phyloP scores from a whole-genome alignment of 2,113 vertebrate genomes.

The human (Homo sapiens) region GRCh38 chr2:164554001-164554500 shows the following conservation, averaged over 20 bases:
- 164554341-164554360: not conserved
- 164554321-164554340: not conserved
- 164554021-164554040: not conserved
- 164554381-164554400: not conserved
- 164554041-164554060: not conserved
- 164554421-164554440: not conserved
- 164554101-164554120: not conserved
- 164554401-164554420: not conserved
- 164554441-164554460: not conserved
- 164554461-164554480: not conserved
- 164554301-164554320: not conserved
- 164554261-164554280: not conserved
- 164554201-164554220: not conserved
- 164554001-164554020: not conserved
- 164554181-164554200: not conserved
- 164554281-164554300: slow-evolving; percentile 8
- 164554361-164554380: not conserved
- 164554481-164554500: not conserved
- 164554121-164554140: not conserved
- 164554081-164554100: not conserved
- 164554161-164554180: not conserved
- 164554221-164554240: not conserved
- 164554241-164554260: slow-evolving; percentile 11
- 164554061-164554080: slow-evolving; percentile 20
- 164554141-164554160: not conserved